Base-by-base conservation (phyloP, 2,797 vertebrate genomes). In the Haliaeetus vocifer region DNA sequence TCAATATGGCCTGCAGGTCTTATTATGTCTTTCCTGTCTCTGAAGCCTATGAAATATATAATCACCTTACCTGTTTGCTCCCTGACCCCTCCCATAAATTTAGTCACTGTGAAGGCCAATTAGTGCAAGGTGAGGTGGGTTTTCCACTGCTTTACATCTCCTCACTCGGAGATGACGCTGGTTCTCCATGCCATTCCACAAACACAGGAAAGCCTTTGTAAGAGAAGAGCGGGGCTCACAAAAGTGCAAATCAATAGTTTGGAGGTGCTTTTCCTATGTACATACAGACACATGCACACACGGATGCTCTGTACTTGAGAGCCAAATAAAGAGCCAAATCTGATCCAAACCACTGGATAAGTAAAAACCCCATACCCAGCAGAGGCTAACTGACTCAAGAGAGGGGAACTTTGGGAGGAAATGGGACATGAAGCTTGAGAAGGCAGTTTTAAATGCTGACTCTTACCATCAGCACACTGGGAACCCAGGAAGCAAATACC, bases 401-500 rank as follows among this genome's bases (percentile, higher is more conserved):
- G n/a, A 20, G 53, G 73, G 80, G 55, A 74, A 56, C 62, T 83
- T 15, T 13, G 47, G 52, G 62, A 76, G 56, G 66, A 76, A 95
- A 92, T 20, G 42, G 67, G 37, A 88, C 61, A 49, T 5, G 49
- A 81, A 80, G 62, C 73, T 82, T 3, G 5, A 80, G 59, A 87
- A n/a, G 76, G 74, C 59, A 80, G n/a, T 52, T 85, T 93, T 35
- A 94, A 89, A 81, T 1, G 8, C 72, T 49, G 47, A 13, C 50
- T 91, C 44, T 50, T 31, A 38, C 45, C 50, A 63, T 26, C 49
- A 19, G 29, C 38, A 42, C 52, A 38, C 37, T 16, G 59, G 80
- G 83, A 96, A 55, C 23, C 62, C 50, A 73, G 66, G 76, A 92
- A 88, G 66, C 56, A 93, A 94, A 93, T 44, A 92, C 11, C 73